A percentile compares a stretch with the other conserved stretches of the same genome.
These are phyloP conservation scores for Calycopis cecrops DNA, from an alignment of 1,140 invertebrate genomes.

Conservation along the genomic window DNA sequence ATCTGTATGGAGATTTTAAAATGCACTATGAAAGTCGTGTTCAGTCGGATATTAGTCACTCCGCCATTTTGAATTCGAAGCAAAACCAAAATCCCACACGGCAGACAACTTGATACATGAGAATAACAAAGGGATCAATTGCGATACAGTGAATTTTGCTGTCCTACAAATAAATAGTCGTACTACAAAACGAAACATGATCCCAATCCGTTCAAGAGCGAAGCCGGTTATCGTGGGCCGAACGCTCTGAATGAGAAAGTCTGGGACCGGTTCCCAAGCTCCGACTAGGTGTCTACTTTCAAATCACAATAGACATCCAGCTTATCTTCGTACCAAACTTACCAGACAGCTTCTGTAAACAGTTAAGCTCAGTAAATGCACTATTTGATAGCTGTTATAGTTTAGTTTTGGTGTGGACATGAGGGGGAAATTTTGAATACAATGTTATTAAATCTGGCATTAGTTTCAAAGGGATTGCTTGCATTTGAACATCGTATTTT, in stretches of 20 bases:
- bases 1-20: too few relatives aligned
- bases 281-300: constrained; percentile 65
- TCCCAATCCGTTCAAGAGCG: constrained; percentile 18
- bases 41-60: too few relatives aligned
- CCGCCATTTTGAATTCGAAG: too few relatives aligned
- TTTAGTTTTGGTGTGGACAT: constrained; percentile 2
- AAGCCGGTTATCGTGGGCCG: constrained; percentile 39
- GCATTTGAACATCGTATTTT: too few relatives aligned
- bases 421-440: constrained; percentile 14
- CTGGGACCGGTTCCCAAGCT: constrained; percentile 54
- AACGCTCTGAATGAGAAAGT: constrained; percentile 63
- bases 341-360: constrained; percentile 41
- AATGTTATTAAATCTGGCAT: neutral
- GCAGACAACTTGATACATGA: constrained; percentile 1
- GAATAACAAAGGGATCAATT: constrained; percentile 22
- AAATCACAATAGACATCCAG: constrained; percentile 63
- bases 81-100: too few relatives aligned
- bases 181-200: constrained; percentile 22
- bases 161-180: constrained; percentile 12
- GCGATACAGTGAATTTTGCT: neutral
- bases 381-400: constrained; percentile 23
- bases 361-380: constrained; percentile 26
- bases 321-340: constrained; percentile 45
- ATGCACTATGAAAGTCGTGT: too few relatives aligned
- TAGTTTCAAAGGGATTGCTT: too few relatives aligned